Evolutionary conservation across 2,888 invertebrate species (phyloP).

Genomic region (Leistus spinibarbis): DNA sequence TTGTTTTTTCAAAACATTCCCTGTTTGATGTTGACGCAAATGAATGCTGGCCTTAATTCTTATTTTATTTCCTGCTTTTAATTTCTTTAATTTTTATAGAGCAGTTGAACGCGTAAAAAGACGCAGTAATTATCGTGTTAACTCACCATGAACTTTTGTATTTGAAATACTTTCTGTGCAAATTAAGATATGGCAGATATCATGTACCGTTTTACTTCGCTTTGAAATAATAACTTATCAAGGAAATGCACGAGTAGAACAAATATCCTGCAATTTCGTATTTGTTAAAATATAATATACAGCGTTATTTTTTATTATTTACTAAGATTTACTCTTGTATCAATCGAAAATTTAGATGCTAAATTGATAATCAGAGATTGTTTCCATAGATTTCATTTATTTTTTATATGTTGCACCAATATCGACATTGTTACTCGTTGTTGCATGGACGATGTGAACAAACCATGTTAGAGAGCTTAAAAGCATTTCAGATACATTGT

Average conservation of each 20-base stretch:
- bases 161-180: not conserved
- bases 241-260: too few species aligned
- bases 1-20: not conserved
- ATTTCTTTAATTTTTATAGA: constrained; percentile 1
- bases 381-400: too few species aligned
- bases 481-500: not conserved
- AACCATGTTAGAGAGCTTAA: not conserved
- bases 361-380: too few species aligned
- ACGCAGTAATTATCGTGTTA: constrained; percentile 4
- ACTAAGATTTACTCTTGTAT: too few species aligned
- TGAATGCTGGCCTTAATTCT: not conserved
- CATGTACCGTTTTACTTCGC: too few species aligned
- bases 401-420: too few species aligned
- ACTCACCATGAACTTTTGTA: constrained; percentile 1
- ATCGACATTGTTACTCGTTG: too few species aligned
- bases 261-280: too few species aligned
- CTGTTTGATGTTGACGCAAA: not conserved
- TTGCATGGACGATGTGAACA: not conserved
- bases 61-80: not conserved
- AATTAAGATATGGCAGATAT: not conserved
- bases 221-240: too few species aligned
- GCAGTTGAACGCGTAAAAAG: not conserved
- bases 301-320: too few species aligned
- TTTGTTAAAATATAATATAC: too few species aligned
- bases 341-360: too few species aligned